Conservation (phyloP, 2,888 invertebrate species). For the Eupithecia tripunctaria region DNA sequence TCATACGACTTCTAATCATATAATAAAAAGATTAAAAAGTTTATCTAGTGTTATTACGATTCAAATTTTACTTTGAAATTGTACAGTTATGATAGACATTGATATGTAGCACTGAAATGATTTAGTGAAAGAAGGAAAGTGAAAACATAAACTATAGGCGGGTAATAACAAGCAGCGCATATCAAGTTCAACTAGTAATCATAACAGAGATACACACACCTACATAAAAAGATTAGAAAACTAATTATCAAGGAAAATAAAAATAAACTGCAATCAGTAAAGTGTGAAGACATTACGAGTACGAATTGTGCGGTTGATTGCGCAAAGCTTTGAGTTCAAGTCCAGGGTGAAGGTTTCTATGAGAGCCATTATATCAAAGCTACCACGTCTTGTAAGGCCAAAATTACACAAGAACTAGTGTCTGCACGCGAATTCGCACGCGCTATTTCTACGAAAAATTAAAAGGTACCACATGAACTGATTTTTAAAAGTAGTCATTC, state of each 20-base stretch:
- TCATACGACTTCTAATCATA: background rate
- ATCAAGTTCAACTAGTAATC: background rate
- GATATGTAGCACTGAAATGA: conserved; percentile 8
- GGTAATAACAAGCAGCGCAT: conserved; percentile 8
- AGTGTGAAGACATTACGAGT: conserved; percentile 50
- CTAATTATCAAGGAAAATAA: background rate
- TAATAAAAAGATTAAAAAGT: background rate
- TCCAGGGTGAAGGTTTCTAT: conserved; percentile 78
- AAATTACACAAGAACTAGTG: background rate
- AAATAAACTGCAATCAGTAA: conserved; percentile 32
- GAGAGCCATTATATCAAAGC: conserved; percentile 43
- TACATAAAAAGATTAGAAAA: background rate
- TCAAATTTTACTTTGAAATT: background rate
- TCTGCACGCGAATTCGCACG: background rate
- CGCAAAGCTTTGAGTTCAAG: conserved; percentile 78
- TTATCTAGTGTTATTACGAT: background rate
- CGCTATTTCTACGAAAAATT: background rate
- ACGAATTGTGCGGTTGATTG: conserved; percentile 70
- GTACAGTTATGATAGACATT: background rate
- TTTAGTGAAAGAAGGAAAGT: background rate
- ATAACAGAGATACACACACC: background rate
- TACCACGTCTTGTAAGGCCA: conserved; percentile 4
- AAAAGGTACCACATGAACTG: background rate
- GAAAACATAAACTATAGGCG: background rate
- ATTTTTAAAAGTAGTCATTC: background rate